These are phyloP conservation scores for Sitobion miscanthi DNA, from an alignment of 1,140 invertebrate genomes.

Conservation along the genomic window DNA sequence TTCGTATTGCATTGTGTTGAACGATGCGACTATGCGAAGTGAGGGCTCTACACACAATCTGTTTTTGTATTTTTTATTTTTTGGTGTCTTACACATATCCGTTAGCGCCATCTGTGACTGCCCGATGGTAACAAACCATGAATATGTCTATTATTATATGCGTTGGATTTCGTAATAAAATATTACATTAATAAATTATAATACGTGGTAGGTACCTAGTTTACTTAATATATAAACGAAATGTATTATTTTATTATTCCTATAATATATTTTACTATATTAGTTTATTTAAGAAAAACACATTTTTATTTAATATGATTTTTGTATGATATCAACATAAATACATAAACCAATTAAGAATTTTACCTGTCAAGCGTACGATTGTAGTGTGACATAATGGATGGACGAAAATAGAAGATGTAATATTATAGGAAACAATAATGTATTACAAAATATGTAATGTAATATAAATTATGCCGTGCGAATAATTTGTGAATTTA, in stretches of 20 bases:
- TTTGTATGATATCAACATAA: neutral
- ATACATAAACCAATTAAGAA: neutral
- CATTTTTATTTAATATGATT: neutral
- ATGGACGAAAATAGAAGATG: neutral
- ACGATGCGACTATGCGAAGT: neutral
- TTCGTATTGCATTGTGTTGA: neutral
- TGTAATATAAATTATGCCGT: no score
- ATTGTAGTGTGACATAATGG: neutral
- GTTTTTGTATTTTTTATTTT: neutral
- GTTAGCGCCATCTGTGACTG: conserved; percentile 20
- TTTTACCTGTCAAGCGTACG: neutral
- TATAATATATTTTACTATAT: neutral
- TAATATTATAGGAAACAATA: no score
- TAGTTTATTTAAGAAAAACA: neutral
- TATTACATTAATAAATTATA: neutral
- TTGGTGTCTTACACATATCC: neutral
- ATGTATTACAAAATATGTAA: no score
- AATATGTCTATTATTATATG: neutral
- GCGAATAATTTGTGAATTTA: no score
- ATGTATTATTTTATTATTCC: neutral
- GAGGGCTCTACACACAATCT: neutral
- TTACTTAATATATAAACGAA: neutral
- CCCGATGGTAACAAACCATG: neutral
- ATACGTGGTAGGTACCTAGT: neutral
- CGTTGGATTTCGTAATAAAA: neutral